phyloP scores from a whole-genome alignment of 2,888 invertebrate genomes.

The Dromius quadrimaculatus region DNA sequence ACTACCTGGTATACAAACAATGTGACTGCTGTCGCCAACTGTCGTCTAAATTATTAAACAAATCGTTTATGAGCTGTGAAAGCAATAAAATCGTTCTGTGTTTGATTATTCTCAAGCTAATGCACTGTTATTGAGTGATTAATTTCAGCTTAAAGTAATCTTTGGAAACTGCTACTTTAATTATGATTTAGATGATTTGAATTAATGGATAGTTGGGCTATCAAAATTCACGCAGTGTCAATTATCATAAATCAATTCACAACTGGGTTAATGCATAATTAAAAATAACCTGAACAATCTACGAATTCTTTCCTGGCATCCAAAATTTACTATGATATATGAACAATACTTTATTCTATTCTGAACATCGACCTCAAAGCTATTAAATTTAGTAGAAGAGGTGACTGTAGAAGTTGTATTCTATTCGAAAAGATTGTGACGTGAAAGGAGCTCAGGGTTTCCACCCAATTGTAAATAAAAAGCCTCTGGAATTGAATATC shows the following conservation, averaged over 20 bases:
- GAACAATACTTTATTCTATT: constrained; percentile 13
- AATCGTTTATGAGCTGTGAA: constrained; percentile 30
- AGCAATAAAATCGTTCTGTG: constrained; percentile 3
- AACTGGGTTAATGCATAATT: constrained; percentile 44
- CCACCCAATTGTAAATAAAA: too few relatives aligned
- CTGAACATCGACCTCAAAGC: neutral
- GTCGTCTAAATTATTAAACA: constrained; percentile 17
- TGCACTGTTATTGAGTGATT: constrained; percentile 15
- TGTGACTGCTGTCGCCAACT: constrained; percentile 1
- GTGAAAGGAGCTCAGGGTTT: too few relatives aligned
- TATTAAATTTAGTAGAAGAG: neutral
- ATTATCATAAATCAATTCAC: constrained; percentile 47
- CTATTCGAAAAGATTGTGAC: too few relatives aligned
- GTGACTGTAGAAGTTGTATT: too few relatives aligned
- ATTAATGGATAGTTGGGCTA: constrained; percentile 14
- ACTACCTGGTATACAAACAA: constrained; percentile 25
- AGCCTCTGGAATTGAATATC: too few relatives aligned
- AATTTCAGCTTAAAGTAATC: neutral
- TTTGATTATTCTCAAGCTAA: neutral
- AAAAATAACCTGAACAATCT: constrained; percentile 26
- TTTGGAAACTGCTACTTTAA: neutral
- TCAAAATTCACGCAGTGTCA: constrained; percentile 21
- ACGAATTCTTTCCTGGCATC: constrained; percentile 6
- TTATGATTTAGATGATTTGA: constrained; percentile 20
- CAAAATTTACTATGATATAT: constrained; percentile 8